Evolutionary conservation across 2,888 invertebrate genomes (phyloP), one percentile per base, ranked within the genome.

Genomic region (Scaptomyza flava): DNA sequence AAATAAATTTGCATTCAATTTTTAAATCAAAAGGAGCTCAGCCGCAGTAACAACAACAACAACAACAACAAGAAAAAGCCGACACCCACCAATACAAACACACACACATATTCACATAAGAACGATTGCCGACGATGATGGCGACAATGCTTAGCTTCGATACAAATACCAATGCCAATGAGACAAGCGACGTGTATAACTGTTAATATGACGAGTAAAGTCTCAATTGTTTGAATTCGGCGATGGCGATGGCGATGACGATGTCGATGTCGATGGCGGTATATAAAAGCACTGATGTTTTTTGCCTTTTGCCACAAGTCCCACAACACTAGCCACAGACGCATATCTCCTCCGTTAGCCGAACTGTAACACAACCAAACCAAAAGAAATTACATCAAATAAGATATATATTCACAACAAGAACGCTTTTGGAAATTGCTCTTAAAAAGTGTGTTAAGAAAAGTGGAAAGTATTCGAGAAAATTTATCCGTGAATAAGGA

Each of bases 221-320:
- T 65, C 70, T 76, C 68, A 81, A 79, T 79, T 80, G 79, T 77
- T 77, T 75, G 78, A 77, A 63, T 81, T 79, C 77, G 79, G 77
- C 53, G 42, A 54, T 4, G 31, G n/a, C 53, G 43, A n/a, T 12
- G 31, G 4, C 45, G 45, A 30, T 2, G 20, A n/a, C n/a, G n/a
- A n/a, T n/a, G n/a, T n/a, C n/a, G 2, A 23, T 23, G 23, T 23
- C 42, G 42, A 12, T 20, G 23, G 31, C 62, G 43, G 58, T 80
- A 81, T 84, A 87, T 84, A 84, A 84, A 80, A 79, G 87, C 80
- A 70, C 74, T 76, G 74, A 79, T 71, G 83, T 74, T 77, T 74
- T 76, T 77, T 83, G 81, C 74, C 79, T 80, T 82, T 80, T 54
- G 83, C 65, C 81, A 68, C 73, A 85, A 85, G 83, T 85, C 72